Conservation (phyloP, 2,888 invertebrate genomes). For the Parnassius orleans region DNA sequence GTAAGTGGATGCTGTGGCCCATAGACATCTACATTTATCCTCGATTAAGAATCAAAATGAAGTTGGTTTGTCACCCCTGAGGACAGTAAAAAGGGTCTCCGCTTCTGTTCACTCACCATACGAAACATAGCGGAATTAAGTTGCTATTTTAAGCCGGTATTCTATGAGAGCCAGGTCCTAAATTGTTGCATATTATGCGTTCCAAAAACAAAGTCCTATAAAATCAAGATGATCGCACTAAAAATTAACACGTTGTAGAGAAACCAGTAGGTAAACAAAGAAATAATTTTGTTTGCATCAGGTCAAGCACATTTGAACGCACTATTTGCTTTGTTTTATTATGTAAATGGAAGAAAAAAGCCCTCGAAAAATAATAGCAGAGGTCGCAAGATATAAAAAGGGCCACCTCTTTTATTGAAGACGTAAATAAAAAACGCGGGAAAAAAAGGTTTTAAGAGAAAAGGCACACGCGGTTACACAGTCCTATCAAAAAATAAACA, state of each 20-base stretch:
- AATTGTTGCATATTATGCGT: too few species aligned
- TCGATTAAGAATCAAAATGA: too few species aligned
- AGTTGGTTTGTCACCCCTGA: too few species aligned
- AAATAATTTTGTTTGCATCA: conserved; percentile 3
- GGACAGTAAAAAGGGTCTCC: too few species aligned
- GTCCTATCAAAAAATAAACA: conserved; percentile 79
- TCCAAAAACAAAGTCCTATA: too few species aligned
- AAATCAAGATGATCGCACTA: background rate
- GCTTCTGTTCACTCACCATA: too few species aligned
- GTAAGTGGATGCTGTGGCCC: too few species aligned
- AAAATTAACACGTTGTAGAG: background rate
- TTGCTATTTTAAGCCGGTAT: too few species aligned
- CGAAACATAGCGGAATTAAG: too few species aligned
- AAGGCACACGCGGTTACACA: conserved; percentile 71
- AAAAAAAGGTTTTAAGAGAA: conserved; percentile 62
- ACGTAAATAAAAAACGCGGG: conserved; percentile 53
- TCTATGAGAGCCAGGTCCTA: too few species aligned
- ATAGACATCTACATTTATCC: too few species aligned
- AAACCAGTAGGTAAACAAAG: background rate
- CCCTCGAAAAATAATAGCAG: conserved; percentile 50
- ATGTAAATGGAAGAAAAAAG: conserved; percentile 15
- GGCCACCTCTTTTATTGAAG: conserved; percentile 71
- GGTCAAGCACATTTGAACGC: conserved; percentile 20
- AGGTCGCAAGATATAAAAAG: conserved; percentile 53
- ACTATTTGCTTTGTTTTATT: conserved; percentile 23